Percentiles rank a stretch among this genome's conserved stretches.
These are phyloP conservation scores for Drosophila lacteicornis DNA, from an alignment of 1,140 invertebrate species.

Conservation along the genomic window DNA sequence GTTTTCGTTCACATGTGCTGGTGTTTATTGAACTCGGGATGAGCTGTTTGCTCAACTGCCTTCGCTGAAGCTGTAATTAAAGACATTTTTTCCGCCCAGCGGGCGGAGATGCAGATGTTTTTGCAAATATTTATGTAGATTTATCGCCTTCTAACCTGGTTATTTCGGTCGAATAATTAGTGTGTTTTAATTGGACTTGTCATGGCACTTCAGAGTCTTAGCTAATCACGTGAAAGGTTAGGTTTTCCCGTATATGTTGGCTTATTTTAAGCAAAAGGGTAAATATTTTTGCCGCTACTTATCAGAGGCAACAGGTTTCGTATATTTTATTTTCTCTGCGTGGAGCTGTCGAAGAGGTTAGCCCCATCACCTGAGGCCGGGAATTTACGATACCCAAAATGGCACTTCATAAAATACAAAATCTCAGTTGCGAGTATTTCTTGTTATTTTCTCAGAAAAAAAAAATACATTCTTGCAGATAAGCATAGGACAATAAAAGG, in stretches of 20 bases:
- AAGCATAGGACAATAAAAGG: constrained; percentile 28
- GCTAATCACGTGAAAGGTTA: not conserved
- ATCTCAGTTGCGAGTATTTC: constrained; percentile 22
- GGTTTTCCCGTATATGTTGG: not conserved
- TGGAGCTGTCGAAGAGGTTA: constrained; percentile 20
- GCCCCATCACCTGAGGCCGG: constrained; percentile 26
- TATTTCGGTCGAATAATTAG: constrained; percentile 1
- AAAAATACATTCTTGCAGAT: constrained; percentile 18
- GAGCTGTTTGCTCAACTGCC: constrained; percentile 59
- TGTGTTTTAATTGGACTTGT: not conserved
- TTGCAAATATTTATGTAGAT: not conserved
- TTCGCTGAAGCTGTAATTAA: constrained; percentile 62
- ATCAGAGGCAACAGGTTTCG: constrained; percentile 24
- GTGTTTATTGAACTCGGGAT: constrained; percentile 36
- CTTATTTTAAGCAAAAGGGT: not conserved
- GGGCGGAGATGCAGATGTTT: constrained; percentile 12
- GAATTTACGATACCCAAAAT: constrained; percentile 26
- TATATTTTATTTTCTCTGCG: not conserved
- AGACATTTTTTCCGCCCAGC: constrained; percentile 32
- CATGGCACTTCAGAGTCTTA: not conserved
- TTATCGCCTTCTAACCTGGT: not conserved
- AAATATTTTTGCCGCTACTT: constrained; percentile 39
- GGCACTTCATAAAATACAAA: constrained; percentile 33
- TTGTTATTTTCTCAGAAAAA: constrained; percentile 9
- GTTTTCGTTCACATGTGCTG: constrained; percentile 27